A percentile compares a stretch with the other conserved stretches of the same genome.
Evolutionary conservation across 2,113 vertebrate genomes (phyloP).

Genomic region (Pseudois nayaur): DNA sequence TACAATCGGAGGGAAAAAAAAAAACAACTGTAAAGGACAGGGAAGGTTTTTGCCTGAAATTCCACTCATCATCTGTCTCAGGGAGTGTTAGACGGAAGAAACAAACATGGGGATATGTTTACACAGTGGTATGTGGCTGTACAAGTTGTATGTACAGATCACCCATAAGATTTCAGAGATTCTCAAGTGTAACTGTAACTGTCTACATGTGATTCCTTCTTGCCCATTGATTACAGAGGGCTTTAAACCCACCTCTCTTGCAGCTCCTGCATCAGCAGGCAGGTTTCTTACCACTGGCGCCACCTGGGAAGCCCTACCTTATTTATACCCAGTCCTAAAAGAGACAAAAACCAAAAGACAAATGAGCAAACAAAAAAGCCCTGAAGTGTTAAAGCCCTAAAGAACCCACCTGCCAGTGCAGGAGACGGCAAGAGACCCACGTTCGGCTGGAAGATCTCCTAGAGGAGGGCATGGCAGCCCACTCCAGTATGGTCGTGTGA

Average conservation of each 20-base stretch:
- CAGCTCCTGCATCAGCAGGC: not conserved
- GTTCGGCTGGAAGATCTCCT: not conserved
- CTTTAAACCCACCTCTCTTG: not conserved
- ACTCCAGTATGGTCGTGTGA: not conserved
- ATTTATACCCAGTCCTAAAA: not conserved
- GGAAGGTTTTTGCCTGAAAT: not conserved
- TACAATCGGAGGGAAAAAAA: not conserved
- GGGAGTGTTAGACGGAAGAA: not conserved
- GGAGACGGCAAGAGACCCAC: not conserved
- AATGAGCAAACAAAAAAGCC: not conserved
- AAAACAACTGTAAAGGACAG: not conserved
- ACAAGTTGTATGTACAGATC: not conserved
- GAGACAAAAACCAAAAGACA: not conserved
- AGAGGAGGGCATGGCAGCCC: not conserved
- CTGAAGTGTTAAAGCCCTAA: not conserved
- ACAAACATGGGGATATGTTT: not conserved
- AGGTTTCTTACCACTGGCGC: not conserved
- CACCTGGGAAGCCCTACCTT: not conserved
- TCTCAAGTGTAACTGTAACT: not conserved
- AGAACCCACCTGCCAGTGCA: not conserved
- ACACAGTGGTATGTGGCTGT: not conserved
- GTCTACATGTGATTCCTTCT: not conserved
- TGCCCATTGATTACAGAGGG: not conserved
- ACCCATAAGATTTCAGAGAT: not conserved
- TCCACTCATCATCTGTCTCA: not conserved